phyloP scores from a whole-genome alignment of 1,140 invertebrate species.

The Cyclina sinensis region DNA sequence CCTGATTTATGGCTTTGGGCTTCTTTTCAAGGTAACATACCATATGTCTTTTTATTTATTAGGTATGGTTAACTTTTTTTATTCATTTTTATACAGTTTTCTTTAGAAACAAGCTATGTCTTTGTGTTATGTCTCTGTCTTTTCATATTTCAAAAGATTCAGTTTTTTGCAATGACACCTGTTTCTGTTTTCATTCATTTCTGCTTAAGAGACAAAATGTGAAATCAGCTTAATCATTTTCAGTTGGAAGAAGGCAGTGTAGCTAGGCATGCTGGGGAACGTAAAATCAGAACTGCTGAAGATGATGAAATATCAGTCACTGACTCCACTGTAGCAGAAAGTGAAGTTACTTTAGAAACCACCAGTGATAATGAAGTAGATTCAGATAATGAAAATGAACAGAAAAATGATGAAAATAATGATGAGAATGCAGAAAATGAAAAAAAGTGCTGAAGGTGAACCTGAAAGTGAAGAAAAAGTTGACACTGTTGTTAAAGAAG shows the following conservation, averaged over 20 bases:
- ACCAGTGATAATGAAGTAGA: slow-evolving; percentile 70
- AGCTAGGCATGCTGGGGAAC: slow-evolving; percentile 85
- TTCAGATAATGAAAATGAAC: slow-evolving; percentile 69
- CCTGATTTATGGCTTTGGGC: slow-evolving; percentile 97
- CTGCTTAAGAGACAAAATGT: too few relatives aligned
- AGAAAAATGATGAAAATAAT: slow-evolving; percentile 80
- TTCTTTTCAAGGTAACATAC: slow-evolving; percentile 92
- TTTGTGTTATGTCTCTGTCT: background rate
- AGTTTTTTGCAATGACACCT: too few relatives aligned
- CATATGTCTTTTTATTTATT: too few relatives aligned
- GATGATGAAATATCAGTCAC: slow-evolving; percentile 81
- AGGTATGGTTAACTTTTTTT: too few relatives aligned
- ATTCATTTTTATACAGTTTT: background rate
- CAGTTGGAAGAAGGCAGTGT: slow-evolving; percentile 86
- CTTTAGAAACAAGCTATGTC: too few relatives aligned
- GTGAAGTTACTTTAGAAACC: slow-evolving; percentile 71
- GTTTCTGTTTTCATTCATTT: too few relatives aligned
- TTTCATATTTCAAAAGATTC: background rate
- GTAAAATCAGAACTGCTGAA: slow-evolving; percentile 83
- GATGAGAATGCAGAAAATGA: slow-evolving; percentile 76
- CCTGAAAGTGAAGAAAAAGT: slow-evolving; percentile 28
- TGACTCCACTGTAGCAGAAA: slow-evolving; percentile 74
- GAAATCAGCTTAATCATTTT: background rate
- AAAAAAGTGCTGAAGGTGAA: slow-evolving; percentile 49
- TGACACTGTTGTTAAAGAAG: slow-evolving; percentile 7